These are phyloP conservation scores for Diacarnus erythraeanus DNA, from an alignment of 37 sponge, comb jelly and placozoan species.

Conservation along the genomic window DNA sequence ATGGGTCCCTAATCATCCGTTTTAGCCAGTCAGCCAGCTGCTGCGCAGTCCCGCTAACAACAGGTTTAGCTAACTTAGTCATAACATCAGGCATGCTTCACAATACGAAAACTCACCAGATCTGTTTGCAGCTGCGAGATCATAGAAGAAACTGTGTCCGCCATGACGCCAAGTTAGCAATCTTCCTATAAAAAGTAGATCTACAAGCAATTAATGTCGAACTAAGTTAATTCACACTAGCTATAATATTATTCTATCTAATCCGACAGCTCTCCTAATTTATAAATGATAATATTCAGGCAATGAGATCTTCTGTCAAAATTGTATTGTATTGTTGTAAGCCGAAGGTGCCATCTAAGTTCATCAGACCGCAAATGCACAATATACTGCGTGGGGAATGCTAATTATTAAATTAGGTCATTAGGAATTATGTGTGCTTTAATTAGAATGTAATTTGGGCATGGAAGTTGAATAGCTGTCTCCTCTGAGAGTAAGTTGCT, in stretches of 20 bases:
- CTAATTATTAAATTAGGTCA: neutral
- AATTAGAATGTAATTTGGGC: neutral
- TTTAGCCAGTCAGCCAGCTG: neutral
- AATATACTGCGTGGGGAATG: constrained; percentile 1
- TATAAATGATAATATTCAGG: too few relatives aligned
- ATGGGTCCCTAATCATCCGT: neutral
- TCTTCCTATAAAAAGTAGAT: too few relatives aligned
- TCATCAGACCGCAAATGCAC: neutral
- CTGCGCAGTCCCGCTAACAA: neutral
- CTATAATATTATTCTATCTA: too few relatives aligned
- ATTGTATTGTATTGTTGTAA: too few relatives aligned
- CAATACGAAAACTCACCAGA: neutral
- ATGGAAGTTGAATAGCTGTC: too few relatives aligned
- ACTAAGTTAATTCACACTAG: too few relatives aligned
- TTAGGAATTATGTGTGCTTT: neutral
- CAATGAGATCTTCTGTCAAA: too few relatives aligned
- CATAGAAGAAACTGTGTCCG: neutral
- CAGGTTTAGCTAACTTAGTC: neutral
- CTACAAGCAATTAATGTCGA: too few relatives aligned
- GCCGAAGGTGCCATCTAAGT: too few relatives aligned
- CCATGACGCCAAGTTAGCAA: neutral
- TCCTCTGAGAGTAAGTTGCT: neutral
- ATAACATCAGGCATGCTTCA: neutral
- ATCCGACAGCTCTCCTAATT: too few relatives aligned
- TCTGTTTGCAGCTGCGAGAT: neutral